A percentile compares a stretch with the other conserved stretches of the same genome.
These are phyloP conservation scores for Piezodorus guildinii DNA, from an alignment of 1,140 invertebrate species.

Conservation along the genomic window DNA sequence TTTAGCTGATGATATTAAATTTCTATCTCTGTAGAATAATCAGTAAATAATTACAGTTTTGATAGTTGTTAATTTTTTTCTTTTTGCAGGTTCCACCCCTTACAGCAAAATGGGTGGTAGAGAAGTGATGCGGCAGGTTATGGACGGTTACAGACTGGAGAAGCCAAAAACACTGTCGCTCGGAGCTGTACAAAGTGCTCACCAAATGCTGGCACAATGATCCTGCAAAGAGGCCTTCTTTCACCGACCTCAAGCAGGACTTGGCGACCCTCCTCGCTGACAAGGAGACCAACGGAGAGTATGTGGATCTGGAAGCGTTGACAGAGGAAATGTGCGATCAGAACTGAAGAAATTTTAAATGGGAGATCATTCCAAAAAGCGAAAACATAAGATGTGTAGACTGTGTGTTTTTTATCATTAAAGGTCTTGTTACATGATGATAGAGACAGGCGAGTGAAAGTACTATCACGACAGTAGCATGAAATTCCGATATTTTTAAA, in stretches of 20 bases:
- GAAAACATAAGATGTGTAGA: too few species aligned
- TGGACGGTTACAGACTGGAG: slow-evolving; percentile 61
- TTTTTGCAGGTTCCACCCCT: slow-evolving; percentile 57
- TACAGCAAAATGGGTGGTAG: slow-evolving; percentile 67
- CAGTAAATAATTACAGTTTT: too few species aligned
- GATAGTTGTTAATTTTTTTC: too few species aligned
- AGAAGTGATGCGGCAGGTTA: slow-evolving; percentile 62
- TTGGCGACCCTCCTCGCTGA: slow-evolving; percentile 56
- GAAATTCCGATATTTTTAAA: too few species aligned
- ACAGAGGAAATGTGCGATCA: slow-evolving; percentile 35
- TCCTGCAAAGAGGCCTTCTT: slow-evolving; percentile 57
- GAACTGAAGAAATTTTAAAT: slow-evolving; percentile 7
- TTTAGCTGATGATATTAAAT: background rate
- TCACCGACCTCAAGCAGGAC: slow-evolving; percentile 53
- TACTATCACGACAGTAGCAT: too few species aligned
- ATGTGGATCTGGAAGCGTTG: slow-evolving; percentile 66
- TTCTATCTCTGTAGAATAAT: too few species aligned
- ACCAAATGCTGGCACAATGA: slow-evolving; percentile 63
- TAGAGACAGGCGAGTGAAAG: too few species aligned
- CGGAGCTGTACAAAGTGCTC: slow-evolving; percentile 62
- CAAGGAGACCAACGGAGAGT: slow-evolving; percentile 53
- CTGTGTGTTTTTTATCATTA: too few species aligned
- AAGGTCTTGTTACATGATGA: too few species aligned
- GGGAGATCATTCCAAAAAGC: too few species aligned
- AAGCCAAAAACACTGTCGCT: slow-evolving; percentile 60